These are phyloP conservation scores for Spodoptera exigua DNA, from an alignment of 2,888 invertebrate genomes.

Conservation along the genomic window DNA sequence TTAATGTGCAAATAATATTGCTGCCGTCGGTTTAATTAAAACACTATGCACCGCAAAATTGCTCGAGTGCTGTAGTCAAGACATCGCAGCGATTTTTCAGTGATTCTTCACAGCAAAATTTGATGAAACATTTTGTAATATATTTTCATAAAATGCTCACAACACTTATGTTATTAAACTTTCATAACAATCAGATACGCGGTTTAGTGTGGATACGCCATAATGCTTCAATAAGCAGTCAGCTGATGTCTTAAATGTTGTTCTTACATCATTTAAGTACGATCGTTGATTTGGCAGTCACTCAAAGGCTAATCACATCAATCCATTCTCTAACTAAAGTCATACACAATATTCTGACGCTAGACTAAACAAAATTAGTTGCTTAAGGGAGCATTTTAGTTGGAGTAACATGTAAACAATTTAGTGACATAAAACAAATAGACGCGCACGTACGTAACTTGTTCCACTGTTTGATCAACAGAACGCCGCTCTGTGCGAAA, in stretches of 20 bases:
- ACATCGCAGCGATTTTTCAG: slow-evolving; percentile 32
- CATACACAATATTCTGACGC: slow-evolving; percentile 35
- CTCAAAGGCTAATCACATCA: slow-evolving; percentile 40
- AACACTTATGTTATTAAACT: slow-evolving; percentile 31
- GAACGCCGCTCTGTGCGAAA: slow-evolving; percentile 54
- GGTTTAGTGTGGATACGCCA: slow-evolving; percentile 30
- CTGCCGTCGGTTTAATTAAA: slow-evolving; percentile 42
- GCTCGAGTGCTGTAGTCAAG: slow-evolving; percentile 29
- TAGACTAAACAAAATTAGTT: slow-evolving; percentile 50
- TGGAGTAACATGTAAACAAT: slow-evolving; percentile 61
- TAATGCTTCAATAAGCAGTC: slow-evolving; percentile 16
- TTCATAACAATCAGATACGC: slow-evolving; percentile 37
- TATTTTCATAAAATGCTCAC: slow-evolving; percentile 23
- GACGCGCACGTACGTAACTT: slow-evolving; percentile 49
- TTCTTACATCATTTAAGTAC: slow-evolving; percentile 29
- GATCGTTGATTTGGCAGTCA: slow-evolving; percentile 46
- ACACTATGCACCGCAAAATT: slow-evolving; percentile 37
- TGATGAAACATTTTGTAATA: slow-evolving; percentile 35
- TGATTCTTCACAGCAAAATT: slow-evolving; percentile 22
- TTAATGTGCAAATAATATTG: slow-evolving; percentile 50
- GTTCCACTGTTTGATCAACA: slow-evolving; percentile 61
- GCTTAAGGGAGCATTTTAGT: slow-evolving; percentile 56
- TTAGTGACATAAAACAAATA: slow-evolving; percentile 67
- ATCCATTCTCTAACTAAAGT: slow-evolving; percentile 39
- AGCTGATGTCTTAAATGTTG: slow-evolving; percentile 25